A percentile compares a stretch with the other conserved stretches of the same genome.
These are phyloP conservation scores for Danio albolineatus DNA, from an alignment of 2,797 vertebrate species.

Conservation along the genomic window DNA sequence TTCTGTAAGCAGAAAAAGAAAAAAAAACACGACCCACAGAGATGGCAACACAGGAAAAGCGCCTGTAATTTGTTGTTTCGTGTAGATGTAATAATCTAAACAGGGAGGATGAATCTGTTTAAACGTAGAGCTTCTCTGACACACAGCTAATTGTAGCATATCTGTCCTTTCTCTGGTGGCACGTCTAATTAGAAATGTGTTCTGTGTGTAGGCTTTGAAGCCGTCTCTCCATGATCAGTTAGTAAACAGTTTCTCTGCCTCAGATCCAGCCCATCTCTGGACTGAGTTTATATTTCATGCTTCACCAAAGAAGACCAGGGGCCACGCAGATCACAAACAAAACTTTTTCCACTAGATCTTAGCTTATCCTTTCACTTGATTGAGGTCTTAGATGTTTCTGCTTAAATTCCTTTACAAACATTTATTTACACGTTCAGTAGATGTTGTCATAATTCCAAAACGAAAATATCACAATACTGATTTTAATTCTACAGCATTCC, in stretches of 20 bases:
- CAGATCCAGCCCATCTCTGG: constrained; percentile 19
- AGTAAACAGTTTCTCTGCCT: constrained; percentile 15
- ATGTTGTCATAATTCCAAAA: neutral
- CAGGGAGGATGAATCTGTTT: neutral
- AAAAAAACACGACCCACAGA: neutral
- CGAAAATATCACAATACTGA: no score
- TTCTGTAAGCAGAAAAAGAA: neutral
- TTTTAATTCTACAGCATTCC: no score
- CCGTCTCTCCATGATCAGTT: constrained; percentile 19
- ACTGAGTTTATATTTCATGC: neutral
- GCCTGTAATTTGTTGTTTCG: neutral
- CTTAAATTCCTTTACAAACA: neutral
- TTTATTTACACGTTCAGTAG: neutral
- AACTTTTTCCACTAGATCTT: constrained; percentile 19
- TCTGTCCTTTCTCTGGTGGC: constrained; percentile 21
- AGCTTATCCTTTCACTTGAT: neutral
- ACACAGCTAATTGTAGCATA: neutral
- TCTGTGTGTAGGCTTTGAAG: constrained; percentile 24
- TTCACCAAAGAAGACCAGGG: constrained; percentile 5
- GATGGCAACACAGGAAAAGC: neutral
- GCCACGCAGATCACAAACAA: neutral
- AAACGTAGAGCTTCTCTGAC: constrained; percentile 16
- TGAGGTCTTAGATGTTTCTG: neutral
- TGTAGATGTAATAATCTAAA: neutral
- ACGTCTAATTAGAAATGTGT: constrained; percentile 39